These are phyloP conservation scores for Pseudonaja textilis DNA, from an alignment of 2,113 vertebrate species.

Conservation along the genomic window DNA sequence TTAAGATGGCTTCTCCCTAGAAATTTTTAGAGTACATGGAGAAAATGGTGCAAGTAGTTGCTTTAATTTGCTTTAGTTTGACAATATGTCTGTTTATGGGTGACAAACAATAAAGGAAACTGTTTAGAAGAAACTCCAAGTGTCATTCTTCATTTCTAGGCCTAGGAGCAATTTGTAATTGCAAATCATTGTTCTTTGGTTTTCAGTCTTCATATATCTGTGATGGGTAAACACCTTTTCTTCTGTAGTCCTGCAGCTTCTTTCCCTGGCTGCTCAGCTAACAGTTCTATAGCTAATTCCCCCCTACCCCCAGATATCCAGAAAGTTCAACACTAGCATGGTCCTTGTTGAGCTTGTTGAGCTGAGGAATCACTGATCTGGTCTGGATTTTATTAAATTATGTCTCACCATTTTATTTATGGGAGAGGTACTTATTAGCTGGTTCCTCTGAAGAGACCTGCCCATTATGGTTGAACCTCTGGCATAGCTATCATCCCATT, in stretches of 20 bases:
- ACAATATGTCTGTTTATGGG: background rate
- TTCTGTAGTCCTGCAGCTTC: background rate
- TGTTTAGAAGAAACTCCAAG: background rate
- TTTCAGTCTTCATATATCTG: too few relatives aligned
- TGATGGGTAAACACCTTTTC: background rate
- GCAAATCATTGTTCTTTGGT: too few relatives aligned
- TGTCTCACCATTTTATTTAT: background rate
- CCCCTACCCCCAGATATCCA: background rate
- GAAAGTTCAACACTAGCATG: background rate
- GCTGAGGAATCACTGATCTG: background rate
- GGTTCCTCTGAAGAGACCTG: background rate
- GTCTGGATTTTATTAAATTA: background rate
- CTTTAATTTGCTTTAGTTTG: background rate
- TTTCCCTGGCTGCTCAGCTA: background rate
- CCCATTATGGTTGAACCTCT: background rate
- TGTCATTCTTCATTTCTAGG: background rate
- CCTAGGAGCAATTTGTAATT: background rate
- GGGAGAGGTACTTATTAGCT: background rate
- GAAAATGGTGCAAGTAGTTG: too few relatives aligned
- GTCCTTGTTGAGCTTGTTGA: background rate
- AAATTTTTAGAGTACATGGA: too few relatives aligned
- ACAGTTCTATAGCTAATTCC: background rate
- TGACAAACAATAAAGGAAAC: background rate
- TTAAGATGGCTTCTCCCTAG: too few relatives aligned
- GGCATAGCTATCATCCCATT: background rate